Base-by-base conservation (phyloP, 2,797 vertebrate genomes). In the Cetoscarus ocellatus region DNA sequence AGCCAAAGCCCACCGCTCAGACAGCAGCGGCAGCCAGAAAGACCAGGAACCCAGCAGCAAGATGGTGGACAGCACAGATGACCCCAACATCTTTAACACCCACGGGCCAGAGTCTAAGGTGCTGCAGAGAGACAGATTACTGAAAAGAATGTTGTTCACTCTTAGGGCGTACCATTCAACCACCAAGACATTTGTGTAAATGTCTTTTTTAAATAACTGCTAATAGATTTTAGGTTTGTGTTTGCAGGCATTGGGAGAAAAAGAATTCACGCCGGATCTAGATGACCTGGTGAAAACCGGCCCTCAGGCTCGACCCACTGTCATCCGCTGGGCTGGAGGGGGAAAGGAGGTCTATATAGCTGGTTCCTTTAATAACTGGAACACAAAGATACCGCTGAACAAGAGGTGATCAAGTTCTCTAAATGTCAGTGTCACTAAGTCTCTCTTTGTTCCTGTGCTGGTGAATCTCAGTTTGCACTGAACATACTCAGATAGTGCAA, bases 331-430 rank as follows among this genome's bases (percentile, higher is more conserved):
- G 98, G 95, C 95, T 0, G 97, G 97, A 69, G 98, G 97, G 44
- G 98, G 98, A 40, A 99, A 96, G 86, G 98, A 99, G 65, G 96
- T 99, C 78, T 98, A 96, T 88, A 98, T 99, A 68, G 95, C 97
- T 0, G 98, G 98, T 17, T 99, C 98, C 45, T 99, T 99, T 88
- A 98, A 99, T 88, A 98, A 96, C 88, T 99, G 98, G 98, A 95
- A 88, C 86, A 86, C 95, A 71, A 99, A 99, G 93, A 99, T 99
- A 83, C 98, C 98, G 0, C 95, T 99, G 49, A 99, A 98, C 90
- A 99, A 98, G 85, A 99, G 98, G 98, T 98, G 84, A 49, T 17
- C 13, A 15, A 4, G 10, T 11, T 53, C 15, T n/a, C 6, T 6
- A 3, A 6, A 42, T 61, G 14, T 56, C 2, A 14, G 13, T 59